Percentiles rank a stretch among this genome's conserved stretches.
These are phyloP conservation scores for Sebastes iracundus DNA, from an alignment of 2,797 vertebrate species.

Conservation along the genomic window DNA sequence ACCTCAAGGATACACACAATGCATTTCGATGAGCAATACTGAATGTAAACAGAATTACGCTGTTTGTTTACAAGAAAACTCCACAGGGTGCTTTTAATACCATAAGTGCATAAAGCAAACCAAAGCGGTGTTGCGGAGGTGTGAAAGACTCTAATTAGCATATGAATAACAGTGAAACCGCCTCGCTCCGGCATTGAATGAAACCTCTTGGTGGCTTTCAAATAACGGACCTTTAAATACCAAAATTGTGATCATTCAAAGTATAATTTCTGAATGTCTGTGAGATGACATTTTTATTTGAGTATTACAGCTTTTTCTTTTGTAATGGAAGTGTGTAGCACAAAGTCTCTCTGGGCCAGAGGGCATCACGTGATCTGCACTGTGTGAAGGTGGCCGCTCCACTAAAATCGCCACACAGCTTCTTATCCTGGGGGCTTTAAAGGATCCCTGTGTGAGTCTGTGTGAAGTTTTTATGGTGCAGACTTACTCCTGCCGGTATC, in stretches of 20 bases:
- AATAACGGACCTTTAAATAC: neutral
- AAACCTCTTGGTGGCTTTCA: neutral
- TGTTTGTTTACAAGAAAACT: constrained; percentile 6
- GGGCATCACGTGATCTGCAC: neutral
- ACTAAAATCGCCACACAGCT: neutral
- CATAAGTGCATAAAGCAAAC: neutral
- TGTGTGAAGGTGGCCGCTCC: neutral
- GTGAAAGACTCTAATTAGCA: neutral
- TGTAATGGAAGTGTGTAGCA: neutral
- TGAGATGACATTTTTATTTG: neutral
- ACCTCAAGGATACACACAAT: neutral
- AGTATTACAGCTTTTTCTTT: neutral
- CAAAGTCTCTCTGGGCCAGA: neutral
- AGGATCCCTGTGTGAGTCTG: neutral
- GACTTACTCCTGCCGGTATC: constrained; percentile 67
- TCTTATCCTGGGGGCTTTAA: neutral
- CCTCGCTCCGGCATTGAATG: neutral
- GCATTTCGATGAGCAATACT: neutral
- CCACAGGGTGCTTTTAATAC: neutral
- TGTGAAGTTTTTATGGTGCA: constrained; percentile 14
- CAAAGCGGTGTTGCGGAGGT: neutral
- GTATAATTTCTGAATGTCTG: neutral
- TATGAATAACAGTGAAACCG: neutral
- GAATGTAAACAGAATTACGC: neutral
- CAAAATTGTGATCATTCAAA: neutral